These are phyloP conservation scores for Solen grandis DNA, from an alignment of 1,140 invertebrate species.

Conservation along the genomic window DNA sequence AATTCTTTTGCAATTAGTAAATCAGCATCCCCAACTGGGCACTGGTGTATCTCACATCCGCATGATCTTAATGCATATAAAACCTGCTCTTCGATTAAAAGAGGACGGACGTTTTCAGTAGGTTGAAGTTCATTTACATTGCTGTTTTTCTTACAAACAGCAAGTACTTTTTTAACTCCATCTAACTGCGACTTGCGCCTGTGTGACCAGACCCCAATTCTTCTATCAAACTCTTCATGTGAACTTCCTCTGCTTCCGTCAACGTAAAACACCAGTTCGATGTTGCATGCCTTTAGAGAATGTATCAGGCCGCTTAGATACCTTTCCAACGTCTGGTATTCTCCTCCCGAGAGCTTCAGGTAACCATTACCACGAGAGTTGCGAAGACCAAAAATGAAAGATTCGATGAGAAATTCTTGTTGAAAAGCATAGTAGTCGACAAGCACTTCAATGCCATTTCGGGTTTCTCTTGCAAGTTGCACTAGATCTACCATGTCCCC, in stretches of 20 bases:
- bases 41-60: background rate
- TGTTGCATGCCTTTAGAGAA: conserved; percentile 46
- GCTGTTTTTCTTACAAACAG: background rate
- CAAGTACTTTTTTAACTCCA: background rate
- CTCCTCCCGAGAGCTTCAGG: conserved; percentile 51
- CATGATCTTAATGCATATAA: background rate
- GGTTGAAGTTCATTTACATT: background rate
- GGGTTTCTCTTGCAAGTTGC: conserved; percentile 41
- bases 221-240: background rate
- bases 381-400: conserved; percentile 46
- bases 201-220: background rate
- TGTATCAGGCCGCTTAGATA: conserved; percentile 55
- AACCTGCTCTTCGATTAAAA: background rate
- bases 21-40: background rate
- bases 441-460: conserved; percentile 59
- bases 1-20: background rate
- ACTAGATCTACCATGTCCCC: conserved; percentile 51
- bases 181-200: background rate
- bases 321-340: conserved; percentile 49
- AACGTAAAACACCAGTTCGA: conserved; percentile 59
- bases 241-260: conserved; percentile 58
- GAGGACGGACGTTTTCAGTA: background rate
- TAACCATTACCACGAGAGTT: conserved; percentile 40
- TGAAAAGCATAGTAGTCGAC: conserved; percentile 59
- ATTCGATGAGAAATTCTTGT: conserved; percentile 40